Evolutionary conservation across 2,113 vertebrate genomes (phyloP).

Genomic region (Corythaixoides concolor): DNA sequence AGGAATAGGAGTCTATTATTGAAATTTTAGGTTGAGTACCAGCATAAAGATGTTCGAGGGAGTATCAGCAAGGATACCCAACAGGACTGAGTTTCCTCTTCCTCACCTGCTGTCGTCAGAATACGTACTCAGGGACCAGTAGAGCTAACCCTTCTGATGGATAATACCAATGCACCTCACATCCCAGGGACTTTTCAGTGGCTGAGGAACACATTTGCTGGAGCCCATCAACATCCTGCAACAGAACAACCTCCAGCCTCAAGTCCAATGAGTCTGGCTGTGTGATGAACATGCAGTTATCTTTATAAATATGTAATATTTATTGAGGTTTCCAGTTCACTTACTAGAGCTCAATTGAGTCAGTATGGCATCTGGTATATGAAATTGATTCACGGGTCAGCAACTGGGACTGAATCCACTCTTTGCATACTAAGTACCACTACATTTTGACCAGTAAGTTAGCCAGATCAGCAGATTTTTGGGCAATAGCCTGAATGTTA

Average conservation of each 20-base stretch:
- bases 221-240: not conserved
- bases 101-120: not conserved
- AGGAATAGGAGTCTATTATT: not conserved
- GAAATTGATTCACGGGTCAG: not conserved
- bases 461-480: not conserved
- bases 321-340: not conserved
- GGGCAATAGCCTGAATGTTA: not conserved
- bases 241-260: not conserved
- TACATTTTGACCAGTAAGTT: not conserved
- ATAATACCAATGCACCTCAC: not conserved
- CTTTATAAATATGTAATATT: not conserved
- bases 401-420: not conserved
- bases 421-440: not conserved
- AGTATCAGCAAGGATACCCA: fast-evolving
- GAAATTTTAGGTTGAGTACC: not conserved
- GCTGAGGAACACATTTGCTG: not conserved
- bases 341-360: not conserved
- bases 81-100: not conserved
- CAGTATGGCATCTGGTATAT: not conserved
- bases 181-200: not conserved
- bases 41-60: not conserved
- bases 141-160: not conserved
- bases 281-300: not conserved
- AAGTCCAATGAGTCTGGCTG: not conserved
- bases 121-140: fast-evolving